phyloP scores from a whole-genome alignment of 2,113 vertebrate genomes.

The Tachysurus fulvidraco region DNA sequence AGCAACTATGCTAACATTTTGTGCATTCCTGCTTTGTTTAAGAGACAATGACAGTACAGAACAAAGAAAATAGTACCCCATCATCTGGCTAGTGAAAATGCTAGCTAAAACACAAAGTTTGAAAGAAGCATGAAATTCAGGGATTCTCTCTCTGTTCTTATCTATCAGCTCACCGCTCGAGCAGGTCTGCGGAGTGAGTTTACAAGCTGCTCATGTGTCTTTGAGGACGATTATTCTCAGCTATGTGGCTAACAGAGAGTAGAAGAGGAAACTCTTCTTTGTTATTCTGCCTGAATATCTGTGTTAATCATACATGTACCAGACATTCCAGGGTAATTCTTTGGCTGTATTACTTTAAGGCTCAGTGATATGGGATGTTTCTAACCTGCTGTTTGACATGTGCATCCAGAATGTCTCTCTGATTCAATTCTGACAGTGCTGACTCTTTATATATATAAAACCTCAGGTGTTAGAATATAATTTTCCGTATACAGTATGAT shows the following conservation, averaged over 20 bases:
- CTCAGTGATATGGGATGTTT: neutral
- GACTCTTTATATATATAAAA: too few species aligned
- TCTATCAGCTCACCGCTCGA: neutral
- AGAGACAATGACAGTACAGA: neutral
- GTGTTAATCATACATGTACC: constrained; percentile 4
- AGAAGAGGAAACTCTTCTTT: neutral
- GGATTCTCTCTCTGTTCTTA: neutral
- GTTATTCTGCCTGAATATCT: neutral
- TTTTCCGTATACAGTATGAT: neutral
- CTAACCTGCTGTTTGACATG: neutral
- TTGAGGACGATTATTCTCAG: neutral
- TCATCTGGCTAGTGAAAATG: neutral
- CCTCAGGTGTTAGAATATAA: neutral
- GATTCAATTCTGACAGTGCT: neutral
- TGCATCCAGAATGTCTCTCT: neutral
- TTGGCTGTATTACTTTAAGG: neutral
- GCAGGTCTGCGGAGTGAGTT: neutral
- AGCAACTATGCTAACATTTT: neutral
- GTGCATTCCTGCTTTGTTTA: neutral
- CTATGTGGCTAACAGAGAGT: neutral
- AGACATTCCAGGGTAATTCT: neutral
- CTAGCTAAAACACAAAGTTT: neutral
- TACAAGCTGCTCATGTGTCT: neutral
- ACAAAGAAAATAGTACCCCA: neutral
- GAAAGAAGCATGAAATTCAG: too few species aligned